Conservation (phyloP, 1,140 invertebrate genomes). For the Rhopalosiphum maidis region DNA sequence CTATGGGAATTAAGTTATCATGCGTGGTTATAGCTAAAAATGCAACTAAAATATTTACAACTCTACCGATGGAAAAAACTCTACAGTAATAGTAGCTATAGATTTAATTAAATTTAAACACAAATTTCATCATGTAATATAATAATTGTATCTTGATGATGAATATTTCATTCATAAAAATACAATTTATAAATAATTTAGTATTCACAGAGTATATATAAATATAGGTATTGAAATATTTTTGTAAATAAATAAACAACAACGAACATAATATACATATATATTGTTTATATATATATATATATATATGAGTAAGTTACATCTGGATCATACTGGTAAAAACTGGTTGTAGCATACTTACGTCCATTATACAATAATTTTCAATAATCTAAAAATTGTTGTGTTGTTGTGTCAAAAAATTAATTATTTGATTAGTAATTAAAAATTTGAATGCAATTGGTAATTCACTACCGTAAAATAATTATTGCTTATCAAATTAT, state of each 20-base stretch:
- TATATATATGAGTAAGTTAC: too few relatives aligned
- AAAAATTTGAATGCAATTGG: too few relatives aligned
- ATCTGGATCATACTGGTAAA: too few relatives aligned
- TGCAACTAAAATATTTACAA: background rate
- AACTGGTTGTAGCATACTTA: too few relatives aligned
- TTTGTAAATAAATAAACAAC: background rate
- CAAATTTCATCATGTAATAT: background rate
- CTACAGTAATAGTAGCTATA: background rate
- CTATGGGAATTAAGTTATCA: background rate
- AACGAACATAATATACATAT: background rate
- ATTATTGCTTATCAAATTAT: too few relatives aligned
- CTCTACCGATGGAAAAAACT: background rate
- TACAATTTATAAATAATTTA: background rate
- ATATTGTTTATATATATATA: background rate
- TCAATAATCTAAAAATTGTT: too few relatives aligned
- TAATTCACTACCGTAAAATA: too few relatives aligned
- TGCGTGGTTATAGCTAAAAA: background rate
- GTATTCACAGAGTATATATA: background rate
- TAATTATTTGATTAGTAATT: too few relatives aligned
- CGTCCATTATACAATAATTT: too few relatives aligned
- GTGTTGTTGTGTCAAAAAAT: too few relatives aligned
- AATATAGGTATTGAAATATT: background rate
- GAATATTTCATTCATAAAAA: background rate
- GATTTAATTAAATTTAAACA: background rate
- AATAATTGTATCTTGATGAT: background rate